Evolutionary conservation across 2,888 invertebrate species (phyloP).

Genomic region (Cataglyphis altisquamis): DNA sequence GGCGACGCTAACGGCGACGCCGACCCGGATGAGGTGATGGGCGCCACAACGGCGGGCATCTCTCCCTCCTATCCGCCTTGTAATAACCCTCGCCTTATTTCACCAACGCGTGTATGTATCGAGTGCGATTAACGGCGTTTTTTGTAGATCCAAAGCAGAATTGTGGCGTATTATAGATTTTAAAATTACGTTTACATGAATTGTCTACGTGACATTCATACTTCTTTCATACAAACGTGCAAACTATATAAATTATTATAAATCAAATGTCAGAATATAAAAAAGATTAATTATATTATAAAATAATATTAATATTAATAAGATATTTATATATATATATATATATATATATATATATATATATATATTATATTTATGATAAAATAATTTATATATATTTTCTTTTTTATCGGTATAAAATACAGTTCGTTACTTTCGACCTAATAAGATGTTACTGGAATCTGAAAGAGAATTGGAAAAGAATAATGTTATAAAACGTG

Average conservation of each 20-base stretch:
- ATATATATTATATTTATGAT: too few relatives aligned
- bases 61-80: conserved; percentile 52
- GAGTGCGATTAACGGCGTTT: conserved; percentile 3
- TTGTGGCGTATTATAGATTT: background rate
- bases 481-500: background rate
- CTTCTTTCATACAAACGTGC: background rate
- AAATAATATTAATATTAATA: too few relatives aligned
- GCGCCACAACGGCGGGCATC: conserved; percentile 73
- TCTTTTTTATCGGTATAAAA: too few relatives aligned
- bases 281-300: too few relatives aligned
- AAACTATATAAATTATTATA: too few relatives aligned
- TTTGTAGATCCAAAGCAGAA: background rate
- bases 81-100: conserved; percentile 42
- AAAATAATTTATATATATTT: background rate
- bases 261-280: background rate
- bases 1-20: conserved; percentile 75
- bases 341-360: background rate
- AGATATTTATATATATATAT: too few relatives aligned
- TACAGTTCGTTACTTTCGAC: background rate
- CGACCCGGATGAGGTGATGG: conserved; percentile 65
- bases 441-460: too few relatives aligned
- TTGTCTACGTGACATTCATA: too few relatives aligned
- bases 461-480: background rate
- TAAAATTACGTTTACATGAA: background rate
- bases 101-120: conserved; percentile 45